Percentiles rank a stretch among this genome's conserved stretches.
Conservation (phyloP, 2,888 invertebrate genomes). For the Spicauda simplicius region DNA sequence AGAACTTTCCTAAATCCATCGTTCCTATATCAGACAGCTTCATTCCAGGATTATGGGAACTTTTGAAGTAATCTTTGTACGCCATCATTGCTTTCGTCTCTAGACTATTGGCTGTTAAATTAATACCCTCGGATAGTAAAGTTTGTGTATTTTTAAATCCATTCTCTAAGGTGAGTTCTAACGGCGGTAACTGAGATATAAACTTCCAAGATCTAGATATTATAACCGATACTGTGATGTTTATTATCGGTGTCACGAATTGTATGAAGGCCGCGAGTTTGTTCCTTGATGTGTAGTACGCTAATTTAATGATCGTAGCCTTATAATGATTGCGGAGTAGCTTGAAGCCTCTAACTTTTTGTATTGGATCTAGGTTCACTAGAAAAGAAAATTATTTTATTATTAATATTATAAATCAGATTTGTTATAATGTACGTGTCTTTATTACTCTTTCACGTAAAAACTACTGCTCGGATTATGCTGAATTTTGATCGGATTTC, state of each 20-base stretch:
- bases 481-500: too few species aligned
- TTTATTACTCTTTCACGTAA: too few species aligned
- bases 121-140: slow-evolving; percentile 57
- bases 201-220: slow-evolving; percentile 78
- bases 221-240: slow-evolving; percentile 71
- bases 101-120: slow-evolving; percentile 56
- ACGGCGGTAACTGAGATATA: slow-evolving; percentile 84
- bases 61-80: slow-evolving; percentile 69
- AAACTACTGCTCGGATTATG: too few species aligned
- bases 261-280: slow-evolving; percentile 73
- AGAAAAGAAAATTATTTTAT: slow-evolving; percentile 48
- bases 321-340: slow-evolving; percentile 72
- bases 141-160: slow-evolving; percentile 69
- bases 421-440: too few species aligned
- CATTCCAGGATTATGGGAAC: slow-evolving; percentile 57
- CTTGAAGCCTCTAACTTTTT: slow-evolving; percentile 71
- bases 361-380: slow-evolving; percentile 64
- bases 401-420: too few species aligned
- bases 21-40: slow-evolving; percentile 63
- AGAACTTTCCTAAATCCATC: slow-evolving; percentile 66
- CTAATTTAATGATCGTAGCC: slow-evolving; percentile 75
- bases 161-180: slow-evolving; percentile 80
- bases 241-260: slow-evolving; percentile 73
- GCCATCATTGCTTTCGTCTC: slow-evolving; percentile 60
- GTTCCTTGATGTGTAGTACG: slow-evolving; percentile 69